Evolutionary conservation across 2,113 vertebrate genomes (phyloP).

Genomic region (Labeo catla): DNA sequence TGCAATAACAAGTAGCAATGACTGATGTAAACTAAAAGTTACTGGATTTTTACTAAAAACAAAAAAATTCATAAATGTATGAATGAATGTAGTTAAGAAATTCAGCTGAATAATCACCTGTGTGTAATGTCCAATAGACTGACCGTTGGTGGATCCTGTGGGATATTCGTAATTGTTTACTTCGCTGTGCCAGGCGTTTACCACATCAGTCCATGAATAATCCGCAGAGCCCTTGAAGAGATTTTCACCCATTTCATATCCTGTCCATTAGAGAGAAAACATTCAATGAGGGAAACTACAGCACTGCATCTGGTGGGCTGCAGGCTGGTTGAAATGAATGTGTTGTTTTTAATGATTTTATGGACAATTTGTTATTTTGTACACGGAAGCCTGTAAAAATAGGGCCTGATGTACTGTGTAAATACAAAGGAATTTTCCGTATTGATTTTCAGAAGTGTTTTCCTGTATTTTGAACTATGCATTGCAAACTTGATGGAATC

Average conservation of each 20-base stretch:
- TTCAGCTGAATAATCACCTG: neutral
- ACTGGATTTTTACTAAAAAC: neutral
- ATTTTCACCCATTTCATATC: slow-evolving; percentile 70
- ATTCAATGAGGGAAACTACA: neutral
- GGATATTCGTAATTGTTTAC: slow-evolving; percentile 60
- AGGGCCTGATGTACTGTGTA: neutral
- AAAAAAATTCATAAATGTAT: too few relatives aligned
- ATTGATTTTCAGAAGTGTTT: too few relatives aligned
- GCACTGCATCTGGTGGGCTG: neutral
- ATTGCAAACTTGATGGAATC: neutral
- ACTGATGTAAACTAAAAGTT: neutral
- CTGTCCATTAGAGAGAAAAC: slow-evolving; percentile 7
- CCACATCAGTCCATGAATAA: slow-evolving; percentile 44
- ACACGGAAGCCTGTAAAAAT: neutral
- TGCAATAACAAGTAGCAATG: too few relatives aligned
- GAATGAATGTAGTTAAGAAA: neutral
- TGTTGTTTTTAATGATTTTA: neutral
- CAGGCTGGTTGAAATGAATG: neutral
- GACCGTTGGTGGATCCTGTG: slow-evolving; percentile 48
- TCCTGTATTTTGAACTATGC: neutral
- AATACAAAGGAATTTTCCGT: too few relatives aligned
- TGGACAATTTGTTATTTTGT: neutral
- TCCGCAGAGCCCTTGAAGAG: slow-evolving; percentile 51
- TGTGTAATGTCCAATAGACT: slow-evolving; percentile 62
- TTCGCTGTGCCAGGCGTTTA: slow-evolving; percentile 68